Conservation (phyloP, 2,113 vertebrate genomes). For the Glaucomys volans region DNA sequence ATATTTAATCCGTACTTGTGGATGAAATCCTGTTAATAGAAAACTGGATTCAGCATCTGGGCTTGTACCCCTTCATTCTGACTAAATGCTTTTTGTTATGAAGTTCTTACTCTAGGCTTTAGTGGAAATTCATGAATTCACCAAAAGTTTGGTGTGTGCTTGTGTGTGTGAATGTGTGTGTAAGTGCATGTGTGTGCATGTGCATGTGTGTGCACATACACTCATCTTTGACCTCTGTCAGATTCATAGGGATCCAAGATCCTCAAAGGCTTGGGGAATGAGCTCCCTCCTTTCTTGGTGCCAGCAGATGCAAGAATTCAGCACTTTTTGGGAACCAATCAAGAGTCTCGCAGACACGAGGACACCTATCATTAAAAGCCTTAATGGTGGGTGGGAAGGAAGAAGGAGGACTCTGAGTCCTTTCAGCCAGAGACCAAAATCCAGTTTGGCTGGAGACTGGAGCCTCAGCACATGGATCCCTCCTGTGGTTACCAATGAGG, state of each 20-base stretch:
- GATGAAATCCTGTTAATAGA: not conserved
- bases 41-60: not conserved
- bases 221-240: not conserved
- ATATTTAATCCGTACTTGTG: not conserved
- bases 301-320: not conserved
- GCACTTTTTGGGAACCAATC: not conserved
- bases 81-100: not conserved
- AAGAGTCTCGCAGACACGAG: not conserved
- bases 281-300: not conserved
- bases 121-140: not conserved
- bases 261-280: not conserved
- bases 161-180: not conserved
- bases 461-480: accelerated
- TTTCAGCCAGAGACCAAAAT: not conserved
- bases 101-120: not conserved
- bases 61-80: not conserved
- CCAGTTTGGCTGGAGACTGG: not conserved
- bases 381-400: not conserved
- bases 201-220: too few relatives aligned
- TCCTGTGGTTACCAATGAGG: not conserved
- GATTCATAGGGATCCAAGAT: not conserved
- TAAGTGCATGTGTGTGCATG: not conserved
- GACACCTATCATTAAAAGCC: not conserved
- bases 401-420: not conserved
- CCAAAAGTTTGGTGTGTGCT: not conserved